Base-by-base conservation (phyloP, 92 coral and sea anemone species). In the Paramuricea clavata region DNA sequence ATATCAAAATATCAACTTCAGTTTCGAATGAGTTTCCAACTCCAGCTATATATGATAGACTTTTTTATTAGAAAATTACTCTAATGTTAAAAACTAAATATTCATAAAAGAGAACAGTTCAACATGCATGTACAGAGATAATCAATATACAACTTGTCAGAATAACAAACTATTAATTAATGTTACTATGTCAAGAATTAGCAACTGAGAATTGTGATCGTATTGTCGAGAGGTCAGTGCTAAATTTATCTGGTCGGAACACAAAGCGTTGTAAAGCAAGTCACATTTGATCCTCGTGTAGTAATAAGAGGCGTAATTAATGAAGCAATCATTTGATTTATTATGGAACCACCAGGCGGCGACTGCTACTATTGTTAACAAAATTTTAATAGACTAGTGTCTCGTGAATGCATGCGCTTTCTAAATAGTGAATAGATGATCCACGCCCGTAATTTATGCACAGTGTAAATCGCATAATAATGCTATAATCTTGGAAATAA, bases 251-350 rank as follows among this genome's bases (percentile, higher is more conserved):
- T 54, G 62, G 62, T 21, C 23, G 62, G 8, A 54, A 21, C 62
- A 54, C 62, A 54, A 54, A 54, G 62, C 62, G 62, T 9, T 54
- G 26, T 54, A 74, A 12, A 52, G 69, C 67, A 17, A 76, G n/a
- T 52, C 82, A 21, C 42, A 49, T 52, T 28, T 32, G 49, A 26
- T 76, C 49, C 67, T 32, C 82, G 82, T 49, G 59, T 39, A 32
- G n/a, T 76, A 19, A 42, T 42, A 21, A 73, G 57, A n/a, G 50
- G 22, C 35, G 28, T 19, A 44, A 74, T 74, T 49, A 76, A 36
- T 54, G 43, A 50, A 54, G 11, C 23, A 23, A 76, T 49, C 43
- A 30, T 49, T 49, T 76, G 82, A 76, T 76, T 76, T 54, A 76
- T 28, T 23, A 76, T 2, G 27, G 3, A 76, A 31, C 15, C 31